A percentile compares a stretch with the other conserved stretches of the same genome.
Evolutionary conservation across 2,888 invertebrate genomes (phyloP).

Genomic region (Sinodicranocentrus sp.): DNA sequence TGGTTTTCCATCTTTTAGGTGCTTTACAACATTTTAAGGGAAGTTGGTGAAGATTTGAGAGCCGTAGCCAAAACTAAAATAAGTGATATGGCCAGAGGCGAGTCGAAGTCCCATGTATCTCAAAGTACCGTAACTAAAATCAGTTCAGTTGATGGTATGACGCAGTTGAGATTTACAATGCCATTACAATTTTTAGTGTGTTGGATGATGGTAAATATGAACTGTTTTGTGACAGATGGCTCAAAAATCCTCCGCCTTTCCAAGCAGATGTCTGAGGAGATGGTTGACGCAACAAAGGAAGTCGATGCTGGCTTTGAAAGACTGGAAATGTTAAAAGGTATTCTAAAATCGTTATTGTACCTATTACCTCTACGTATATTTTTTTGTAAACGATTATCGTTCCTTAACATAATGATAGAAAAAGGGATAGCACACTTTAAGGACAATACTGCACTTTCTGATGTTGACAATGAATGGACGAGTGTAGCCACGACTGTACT

Average conservation of each 20-base stretch:
- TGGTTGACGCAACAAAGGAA: slow-evolving; percentile 73
- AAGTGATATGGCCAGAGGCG: slow-evolving; percentile 76
- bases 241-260: slow-evolving; percentile 75
- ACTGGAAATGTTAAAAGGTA: slow-evolving; percentile 71
- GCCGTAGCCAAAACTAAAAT: slow-evolving; percentile 77
- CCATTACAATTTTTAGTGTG: not conserved
- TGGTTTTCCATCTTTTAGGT: slow-evolving; percentile 58
- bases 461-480: slow-evolving; percentile 74
- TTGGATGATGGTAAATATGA: no score
- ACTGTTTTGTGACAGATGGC: slow-evolving; percentile 67
- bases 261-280: slow-evolving; percentile 73
- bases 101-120: slow-evolving; percentile 75
- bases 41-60: slow-evolving; percentile 76
- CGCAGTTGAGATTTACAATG: not conserved
- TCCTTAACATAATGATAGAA: slow-evolving; percentile 31
- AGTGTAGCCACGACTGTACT: slow-evolving; percentile 76
- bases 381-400: no score
- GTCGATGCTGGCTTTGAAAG: slow-evolving; percentile 66
- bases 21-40: slow-evolving; percentile 75
- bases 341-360: no score
- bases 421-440: slow-evolving; percentile 55
- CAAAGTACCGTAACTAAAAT: slow-evolving; percentile 75
- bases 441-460: slow-evolving; percentile 53
- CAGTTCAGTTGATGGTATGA: slow-evolving; percentile 62
- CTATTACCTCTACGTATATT: no score